These are phyloP conservation scores for Temnopleurus reevesii DNA, from an alignment of 53 echinoderm and acorn worm species.

Conservation along the genomic window DNA sequence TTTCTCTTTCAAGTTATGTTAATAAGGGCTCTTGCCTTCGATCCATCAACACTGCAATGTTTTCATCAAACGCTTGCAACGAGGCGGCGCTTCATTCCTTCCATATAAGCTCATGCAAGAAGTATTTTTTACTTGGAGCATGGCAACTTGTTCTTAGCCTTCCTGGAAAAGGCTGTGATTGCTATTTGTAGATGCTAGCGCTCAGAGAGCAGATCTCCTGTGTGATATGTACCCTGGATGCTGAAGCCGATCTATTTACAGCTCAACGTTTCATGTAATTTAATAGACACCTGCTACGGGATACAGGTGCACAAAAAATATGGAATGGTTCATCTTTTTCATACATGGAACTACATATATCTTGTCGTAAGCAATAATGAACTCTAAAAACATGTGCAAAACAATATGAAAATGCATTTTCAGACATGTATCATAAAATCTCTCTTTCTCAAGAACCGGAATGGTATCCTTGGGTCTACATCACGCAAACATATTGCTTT, in stretches of 20 bases:
- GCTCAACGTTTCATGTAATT: neutral
- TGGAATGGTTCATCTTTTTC: too few species aligned
- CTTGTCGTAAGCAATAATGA: too few species aligned
- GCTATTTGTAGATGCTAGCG: constrained; percentile 1
- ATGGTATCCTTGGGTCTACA: too few species aligned
- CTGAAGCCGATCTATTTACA: constrained; percentile 31
- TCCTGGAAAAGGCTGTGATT: neutral
- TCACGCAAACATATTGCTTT: too few species aligned
- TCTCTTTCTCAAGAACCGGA: too few species aligned
- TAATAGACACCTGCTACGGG: neutral
- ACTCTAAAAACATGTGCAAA: too few species aligned
- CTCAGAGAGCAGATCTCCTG: constrained; percentile 12
- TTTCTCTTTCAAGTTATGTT: neutral
- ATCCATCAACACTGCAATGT: neutral
- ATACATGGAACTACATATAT: too few species aligned
- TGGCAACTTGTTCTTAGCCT: neutral
- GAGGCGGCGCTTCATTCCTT: neutral
- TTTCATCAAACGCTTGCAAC: neutral
- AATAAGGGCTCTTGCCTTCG: neutral
- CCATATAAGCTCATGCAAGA: constrained; percentile 35
- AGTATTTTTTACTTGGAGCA: neutral
- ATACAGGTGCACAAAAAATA: constrained; percentile 1
- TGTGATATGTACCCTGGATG: constrained; percentile 28
- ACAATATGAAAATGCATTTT: too few species aligned
- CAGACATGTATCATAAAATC: too few species aligned